Evolutionary conservation across 1,140 invertebrate species (phyloP), one percentile per base, ranked within the genome.

Genomic region (Carcinoscorpius rotundicauda): DNA sequence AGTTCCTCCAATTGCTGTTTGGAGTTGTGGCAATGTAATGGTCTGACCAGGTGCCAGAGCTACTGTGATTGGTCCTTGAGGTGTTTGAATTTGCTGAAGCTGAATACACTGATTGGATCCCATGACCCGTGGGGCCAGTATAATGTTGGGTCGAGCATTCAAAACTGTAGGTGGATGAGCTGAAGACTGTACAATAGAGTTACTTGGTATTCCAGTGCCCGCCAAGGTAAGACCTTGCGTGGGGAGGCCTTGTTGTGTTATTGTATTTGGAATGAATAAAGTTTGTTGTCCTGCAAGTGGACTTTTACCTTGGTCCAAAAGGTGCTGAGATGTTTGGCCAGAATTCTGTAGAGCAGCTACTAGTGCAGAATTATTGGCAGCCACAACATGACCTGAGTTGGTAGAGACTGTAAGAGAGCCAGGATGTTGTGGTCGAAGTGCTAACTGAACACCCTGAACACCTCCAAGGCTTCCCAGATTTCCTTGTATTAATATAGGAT

Each of bases 51-150:
- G 69, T 10, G 73, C 74, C 52, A 79, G 73, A 58, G 79, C 78
- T 56, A 81, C 74, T 51, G 77, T 72, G 11, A 80, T 73, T 58
- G 79, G 78, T n/a, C 80, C 80, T 29, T 75, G 75, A 6, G 78
- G 74, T 4, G 79, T 81, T 70, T 80, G 79, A 51, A 81, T 78
- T 64, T 78, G 78, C 63, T 80, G 77, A 9, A 81, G 62, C 55
- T 72, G 72, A 59, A 71, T 73, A 65, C 73, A 72, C 66, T 76
- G 76, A 59, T 65, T 68, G 48, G 51, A 56, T n/a, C 60, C 61
- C n/a, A 66, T 51, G 5, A 69, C 29, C 55, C 68, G 64, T 8
- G 69, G 64, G 9, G 68, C 60, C 6, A 69, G 55, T 51, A 69
- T 66, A 55, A 69, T 60, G 60, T 69, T 69, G 50, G 68, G 58